phyloP scores from a whole-genome alignment of 2,888 invertebrate genomes.

The Oxystoma pomonae region DNA sequence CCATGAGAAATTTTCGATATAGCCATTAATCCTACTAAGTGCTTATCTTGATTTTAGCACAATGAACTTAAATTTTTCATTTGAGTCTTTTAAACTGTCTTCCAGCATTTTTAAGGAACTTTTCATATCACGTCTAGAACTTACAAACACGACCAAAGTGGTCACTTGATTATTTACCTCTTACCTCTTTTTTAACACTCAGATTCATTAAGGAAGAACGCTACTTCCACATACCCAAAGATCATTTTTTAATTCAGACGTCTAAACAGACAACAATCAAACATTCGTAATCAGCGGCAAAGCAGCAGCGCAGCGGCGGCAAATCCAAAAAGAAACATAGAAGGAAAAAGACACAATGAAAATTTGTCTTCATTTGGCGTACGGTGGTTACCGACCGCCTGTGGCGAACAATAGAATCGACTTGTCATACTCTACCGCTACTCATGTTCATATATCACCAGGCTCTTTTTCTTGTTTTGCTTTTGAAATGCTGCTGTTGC shows the following conservation, averaged over 20 bases:
- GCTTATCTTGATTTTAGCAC: too few relatives aligned
- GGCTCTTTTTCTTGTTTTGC: slow-evolving; percentile 4
- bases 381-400: slow-evolving; percentile 45
- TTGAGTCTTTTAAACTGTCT: too few relatives aligned
- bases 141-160: too few relatives aligned
- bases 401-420: slow-evolving; percentile 44
- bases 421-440: slow-evolving; percentile 41
- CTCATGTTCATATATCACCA: slow-evolving; percentile 42
- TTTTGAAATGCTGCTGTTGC: background rate
- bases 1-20: too few relatives aligned
- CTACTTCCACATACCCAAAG: slow-evolving; percentile 19
- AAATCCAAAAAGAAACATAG: slow-evolving; percentile 26
- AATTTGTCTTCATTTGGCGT: slow-evolving; percentile 50
- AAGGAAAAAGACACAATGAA: slow-evolving; percentile 31
- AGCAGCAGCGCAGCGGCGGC: slow-evolving; percentile 22
- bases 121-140: too few relatives aligned
- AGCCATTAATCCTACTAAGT: too few relatives aligned
- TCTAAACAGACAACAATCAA: slow-evolving; percentile 26
- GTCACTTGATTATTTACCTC: too few relatives aligned
- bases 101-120: too few relatives aligned
- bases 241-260: slow-evolving; percentile 35
- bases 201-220: background rate
- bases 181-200: too few relatives aligned
- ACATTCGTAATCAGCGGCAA: slow-evolving; percentile 39
- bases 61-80: too few relatives aligned